Conservation (phyloP, 2,797 vertebrate species). For the Rhyacichthys aspro region DNA sequence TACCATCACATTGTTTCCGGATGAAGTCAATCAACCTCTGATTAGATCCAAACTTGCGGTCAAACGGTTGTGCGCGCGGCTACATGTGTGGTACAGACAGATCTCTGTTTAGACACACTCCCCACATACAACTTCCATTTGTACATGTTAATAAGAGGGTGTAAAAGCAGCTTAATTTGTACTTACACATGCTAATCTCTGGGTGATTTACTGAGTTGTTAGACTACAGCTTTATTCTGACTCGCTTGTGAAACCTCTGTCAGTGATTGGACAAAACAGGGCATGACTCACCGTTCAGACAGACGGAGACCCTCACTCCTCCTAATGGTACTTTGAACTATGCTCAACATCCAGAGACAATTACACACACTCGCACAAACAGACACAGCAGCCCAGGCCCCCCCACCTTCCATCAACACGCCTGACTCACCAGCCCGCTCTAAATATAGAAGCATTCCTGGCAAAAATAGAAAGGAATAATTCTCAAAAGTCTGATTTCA, state of each 20-base stretch:
- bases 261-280: not conserved
- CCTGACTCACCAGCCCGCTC: slow-evolving; percentile 58
- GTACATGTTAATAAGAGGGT: slow-evolving; percentile 46
- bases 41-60: slow-evolving; percentile 27
- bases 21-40: slow-evolving; percentile 64
- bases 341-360: slow-evolving; percentile 18
- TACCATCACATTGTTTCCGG: slow-evolving; percentile 65
- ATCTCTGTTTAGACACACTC: slow-evolving; percentile 26
- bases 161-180: slow-evolving; percentile 14
- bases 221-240: slow-evolving; percentile 31
- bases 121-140: slow-evolving; percentile 34
- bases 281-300: slow-evolving; percentile 29
- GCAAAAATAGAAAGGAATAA: slow-evolving; percentile 64
- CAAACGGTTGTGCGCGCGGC: not conserved
- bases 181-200: slow-evolving; percentile 23
- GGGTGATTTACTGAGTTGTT: slow-evolving; percentile 14
- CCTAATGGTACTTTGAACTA: slow-evolving; percentile 24
- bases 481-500: slow-evolving; percentile 46
- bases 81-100: slow-evolving; percentile 16
- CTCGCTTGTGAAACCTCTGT: slow-evolving; percentile 31
- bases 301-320: slow-evolving; percentile 18
- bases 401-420: slow-evolving; percentile 25
- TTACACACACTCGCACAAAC: slow-evolving; percentile 1
- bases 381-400: slow-evolving; percentile 13
- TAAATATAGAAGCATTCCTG: slow-evolving; percentile 69